phyloP scores from a whole-genome alignment of 2,113 vertebrate species.

The Onychostoma macrolepis region DNA sequence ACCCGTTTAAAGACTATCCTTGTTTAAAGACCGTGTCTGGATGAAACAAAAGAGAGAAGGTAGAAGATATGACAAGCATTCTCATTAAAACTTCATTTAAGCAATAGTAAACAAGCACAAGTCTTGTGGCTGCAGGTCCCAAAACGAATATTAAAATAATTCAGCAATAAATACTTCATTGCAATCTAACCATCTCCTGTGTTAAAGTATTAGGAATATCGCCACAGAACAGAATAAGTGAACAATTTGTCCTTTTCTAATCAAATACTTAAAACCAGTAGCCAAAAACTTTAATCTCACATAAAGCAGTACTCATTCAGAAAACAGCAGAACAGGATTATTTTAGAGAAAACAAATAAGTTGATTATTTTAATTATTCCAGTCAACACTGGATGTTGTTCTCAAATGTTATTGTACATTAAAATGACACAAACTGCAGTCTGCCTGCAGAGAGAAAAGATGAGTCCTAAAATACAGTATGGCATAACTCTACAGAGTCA shows the following conservation, averaged over 20 bases:
- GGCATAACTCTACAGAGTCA: not conserved
- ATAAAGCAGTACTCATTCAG: not conserved
- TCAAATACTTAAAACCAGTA: not conserved
- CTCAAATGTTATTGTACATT: slow-evolving; percentile 63
- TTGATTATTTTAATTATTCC: slow-evolving; percentile 2
- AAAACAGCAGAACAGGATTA: not conserved
- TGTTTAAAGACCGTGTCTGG: not conserved
- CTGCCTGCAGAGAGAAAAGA: slow-evolving; percentile 59
- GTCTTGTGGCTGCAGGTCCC: not conserved
- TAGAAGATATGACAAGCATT: not conserved
- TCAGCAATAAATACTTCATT: not conserved
- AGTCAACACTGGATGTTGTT: slow-evolving; percentile 53
- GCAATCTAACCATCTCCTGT: not conserved
- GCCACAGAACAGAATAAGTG: not conserved
- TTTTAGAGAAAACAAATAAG: not conserved
- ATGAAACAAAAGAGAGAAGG: not conserved
- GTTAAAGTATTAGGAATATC: not conserved
- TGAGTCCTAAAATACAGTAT: slow-evolving; percentile 12
- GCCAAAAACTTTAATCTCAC: too few species aligned
- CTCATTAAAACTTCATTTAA: not conserved
- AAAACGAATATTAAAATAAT: not conserved
- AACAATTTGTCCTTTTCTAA: not conserved
- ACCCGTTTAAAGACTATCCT: not conserved
- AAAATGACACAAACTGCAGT: slow-evolving; percentile 72
- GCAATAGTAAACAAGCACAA: not conserved